Evolutionary conservation across 1,140 invertebrate species (phyloP), one percentile per base, ranked within the genome.

Genomic region (Teleogryllus occipitalis): DNA sequence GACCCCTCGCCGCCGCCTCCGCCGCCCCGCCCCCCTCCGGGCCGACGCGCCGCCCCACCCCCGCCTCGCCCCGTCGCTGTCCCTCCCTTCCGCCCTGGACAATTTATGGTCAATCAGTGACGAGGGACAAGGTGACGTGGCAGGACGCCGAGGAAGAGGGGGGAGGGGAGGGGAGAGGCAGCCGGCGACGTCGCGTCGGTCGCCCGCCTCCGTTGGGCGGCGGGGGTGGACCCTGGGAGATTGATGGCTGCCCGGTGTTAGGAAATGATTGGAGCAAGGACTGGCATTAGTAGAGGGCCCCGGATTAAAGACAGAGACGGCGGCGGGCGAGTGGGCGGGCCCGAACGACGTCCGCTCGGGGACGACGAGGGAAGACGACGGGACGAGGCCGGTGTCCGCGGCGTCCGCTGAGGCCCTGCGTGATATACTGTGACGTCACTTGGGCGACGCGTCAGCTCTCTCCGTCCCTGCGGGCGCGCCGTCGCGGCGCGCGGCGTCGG

Each of bases 61-160:
- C 49, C 15, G 8, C 8, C 49, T 15, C 8, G 49, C 49, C 49
- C 54, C 18, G 54, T 18, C 10, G 18, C 10, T 18, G 54, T 65
- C 54, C 54, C 2, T 5, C 54, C 7, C 2, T 65, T 65, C 74
- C n/a, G 54, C 79, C 73, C 48, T 73, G 7, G 73, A 75, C 73
- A 75, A 79, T 79, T 75, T 79, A 79, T 79, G 79, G 79, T 79
- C 79, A 79, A 79, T 79, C 79, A 79, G 72, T 75, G 74, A 79
- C 74, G 47, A 79, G 79, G 79, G 79, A 79, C 79, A 79, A 74
- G 77, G 22, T 78, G 77, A 78, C 77, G 77, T 78, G 54, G 72
- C 77, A 78, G 39, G 77, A 15, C 47, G 22, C 65, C 65, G 18
- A 72, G 77, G 15, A 77, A 77, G 47, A 47, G 47, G 77, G 54